These are phyloP conservation scores for Tragopan temminckii DNA, from an alignment of 2,797 vertebrate genomes.

Conservation along the genomic window DNA sequence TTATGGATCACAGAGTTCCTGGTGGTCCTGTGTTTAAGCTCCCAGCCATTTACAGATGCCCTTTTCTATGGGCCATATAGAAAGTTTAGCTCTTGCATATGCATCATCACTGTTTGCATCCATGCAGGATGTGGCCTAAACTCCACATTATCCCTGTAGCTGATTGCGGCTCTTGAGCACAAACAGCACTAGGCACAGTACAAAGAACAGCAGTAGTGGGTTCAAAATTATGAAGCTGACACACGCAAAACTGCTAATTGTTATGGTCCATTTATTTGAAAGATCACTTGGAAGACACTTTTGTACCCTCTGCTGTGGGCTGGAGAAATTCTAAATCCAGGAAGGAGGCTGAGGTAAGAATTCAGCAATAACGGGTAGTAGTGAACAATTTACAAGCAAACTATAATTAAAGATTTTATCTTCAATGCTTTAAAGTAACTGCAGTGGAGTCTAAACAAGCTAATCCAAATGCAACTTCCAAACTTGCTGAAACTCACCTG, in stretches of 20 bases:
- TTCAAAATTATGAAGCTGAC: not conserved
- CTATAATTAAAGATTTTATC: not conserved
- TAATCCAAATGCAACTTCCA: not conserved
- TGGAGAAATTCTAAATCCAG: not conserved
- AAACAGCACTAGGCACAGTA: not conserved
- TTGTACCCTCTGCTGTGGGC: rapidly evolving
- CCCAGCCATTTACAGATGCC: not conserved
- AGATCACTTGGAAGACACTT: not conserved
- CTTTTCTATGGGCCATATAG: not conserved
- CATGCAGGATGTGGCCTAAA: not conserved
- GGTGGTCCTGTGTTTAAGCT: not conserved
- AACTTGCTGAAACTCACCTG: not conserved
- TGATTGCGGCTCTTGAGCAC: not conserved
- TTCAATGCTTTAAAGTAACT: not conserved
- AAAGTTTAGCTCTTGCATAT: not conserved
- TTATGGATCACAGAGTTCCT: not conserved
- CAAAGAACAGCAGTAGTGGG: not conserved
- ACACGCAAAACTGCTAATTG: not conserved
- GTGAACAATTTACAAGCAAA: not conserved
- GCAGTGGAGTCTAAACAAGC: not conserved
- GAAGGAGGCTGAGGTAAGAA: not conserved
- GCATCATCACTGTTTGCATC: not conserved
- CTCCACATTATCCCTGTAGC: not conserved
- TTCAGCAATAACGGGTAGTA: not conserved
- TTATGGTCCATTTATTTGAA: not conserved